These are phyloP conservation scores for Felis chaus DNA, from an alignment of 2,113 vertebrate species.

Conservation along the genomic window DNA sequence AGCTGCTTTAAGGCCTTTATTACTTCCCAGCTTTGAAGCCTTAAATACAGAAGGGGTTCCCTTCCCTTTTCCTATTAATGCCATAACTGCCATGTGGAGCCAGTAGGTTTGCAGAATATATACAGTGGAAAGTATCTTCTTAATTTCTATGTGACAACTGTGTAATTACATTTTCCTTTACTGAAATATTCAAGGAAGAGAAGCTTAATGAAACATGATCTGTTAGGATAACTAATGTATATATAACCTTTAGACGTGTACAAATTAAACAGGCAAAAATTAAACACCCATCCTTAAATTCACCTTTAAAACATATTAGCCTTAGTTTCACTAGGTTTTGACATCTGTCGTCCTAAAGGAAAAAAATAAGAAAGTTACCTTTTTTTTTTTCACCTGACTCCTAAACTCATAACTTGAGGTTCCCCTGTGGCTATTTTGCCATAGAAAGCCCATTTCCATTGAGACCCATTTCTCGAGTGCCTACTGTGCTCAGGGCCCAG, in stretches of 20 bases:
- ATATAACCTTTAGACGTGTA: slow-evolving; percentile 31
- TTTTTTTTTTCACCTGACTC: background rate
- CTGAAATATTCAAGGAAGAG: slow-evolving; percentile 40
- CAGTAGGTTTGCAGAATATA: slow-evolving; percentile 13
- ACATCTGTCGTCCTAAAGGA: background rate
- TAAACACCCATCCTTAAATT: background rate
- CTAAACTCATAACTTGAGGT: background rate
- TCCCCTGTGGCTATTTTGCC: background rate
- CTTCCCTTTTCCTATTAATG: background rate
- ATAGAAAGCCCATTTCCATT: background rate
- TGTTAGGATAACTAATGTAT: slow-evolving; percentile 32
- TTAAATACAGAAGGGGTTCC: slow-evolving; percentile 46
- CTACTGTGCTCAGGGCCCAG: background rate
- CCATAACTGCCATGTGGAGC: slow-evolving; percentile 24
- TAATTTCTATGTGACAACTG: slow-evolving; percentile 16
- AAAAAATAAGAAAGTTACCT: background rate
- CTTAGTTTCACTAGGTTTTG: slow-evolving; percentile 46
- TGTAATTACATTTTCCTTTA: slow-evolving; percentile 40
- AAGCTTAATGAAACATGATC: background rate
- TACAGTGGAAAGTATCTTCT: background rate
- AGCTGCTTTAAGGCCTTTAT: background rate
- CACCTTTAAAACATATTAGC: slow-evolving; percentile 9
- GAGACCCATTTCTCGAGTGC: slow-evolving; percentile 34
- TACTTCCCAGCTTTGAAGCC: slow-evolving; percentile 65
- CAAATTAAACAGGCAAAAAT: slow-evolving; percentile 45